Conservation (phyloP, 2,113 vertebrate species). For the Calcarius ornatus region DNA sequence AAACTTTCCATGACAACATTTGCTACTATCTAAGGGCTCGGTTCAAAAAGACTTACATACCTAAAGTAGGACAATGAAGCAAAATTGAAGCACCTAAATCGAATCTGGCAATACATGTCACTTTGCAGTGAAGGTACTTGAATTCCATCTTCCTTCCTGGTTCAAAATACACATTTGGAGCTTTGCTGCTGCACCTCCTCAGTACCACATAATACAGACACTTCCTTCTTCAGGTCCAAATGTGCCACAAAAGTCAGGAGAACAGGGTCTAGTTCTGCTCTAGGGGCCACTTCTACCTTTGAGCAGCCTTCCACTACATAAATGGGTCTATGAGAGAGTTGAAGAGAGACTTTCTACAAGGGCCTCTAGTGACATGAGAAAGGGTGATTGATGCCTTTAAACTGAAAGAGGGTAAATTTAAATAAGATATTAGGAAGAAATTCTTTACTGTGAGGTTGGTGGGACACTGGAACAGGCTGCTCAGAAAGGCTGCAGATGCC, state of each 20-base stretch:
- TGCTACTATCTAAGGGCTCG: background rate
- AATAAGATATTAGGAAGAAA: background rate
- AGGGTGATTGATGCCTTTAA: background rate
- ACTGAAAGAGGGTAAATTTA: background rate
- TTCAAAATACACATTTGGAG: background rate
- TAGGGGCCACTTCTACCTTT: background rate
- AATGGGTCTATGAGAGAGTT: background rate
- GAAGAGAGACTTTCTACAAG: background rate
- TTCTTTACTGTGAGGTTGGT: background rate
- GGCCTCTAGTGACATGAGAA: background rate
- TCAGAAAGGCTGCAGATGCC: background rate
- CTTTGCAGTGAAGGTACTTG: background rate
- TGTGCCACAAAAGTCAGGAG: background rate
- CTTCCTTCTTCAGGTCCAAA: background rate
- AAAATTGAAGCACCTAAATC: background rate
- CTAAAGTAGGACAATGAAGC: background rate
- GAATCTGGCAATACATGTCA: background rate
- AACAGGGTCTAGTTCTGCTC: background rate
- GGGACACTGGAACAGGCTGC: background rate
- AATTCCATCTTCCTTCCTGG: background rate
- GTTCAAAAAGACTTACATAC: background rate
- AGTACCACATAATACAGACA: background rate
- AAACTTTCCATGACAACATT: background rate
- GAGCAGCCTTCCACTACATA: background rate
- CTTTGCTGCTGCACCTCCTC: background rate